Conservation (phyloP, 2,888 invertebrate genomes). For the Xestoiulus laeticollis region DNA sequence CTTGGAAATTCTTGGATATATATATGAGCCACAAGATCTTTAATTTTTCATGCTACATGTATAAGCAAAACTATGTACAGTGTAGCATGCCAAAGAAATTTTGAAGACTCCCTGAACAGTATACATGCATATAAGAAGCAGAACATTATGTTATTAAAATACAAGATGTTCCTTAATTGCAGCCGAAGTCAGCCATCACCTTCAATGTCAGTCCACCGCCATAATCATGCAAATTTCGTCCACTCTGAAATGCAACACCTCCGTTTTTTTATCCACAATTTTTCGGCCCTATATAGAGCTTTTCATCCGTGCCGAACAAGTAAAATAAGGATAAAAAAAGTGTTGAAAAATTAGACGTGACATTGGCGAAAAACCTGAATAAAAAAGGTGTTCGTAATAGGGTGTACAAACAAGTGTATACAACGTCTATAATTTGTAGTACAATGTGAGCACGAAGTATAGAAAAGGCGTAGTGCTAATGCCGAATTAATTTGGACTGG, state of each 20-base stretch:
- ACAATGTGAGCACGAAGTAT: not conserved
- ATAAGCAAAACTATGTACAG: no score
- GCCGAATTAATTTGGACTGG: not conserved
- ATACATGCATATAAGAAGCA: not conserved
- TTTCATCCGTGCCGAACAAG: not conserved
- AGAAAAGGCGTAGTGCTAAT: not conserved
- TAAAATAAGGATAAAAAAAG: not conserved
- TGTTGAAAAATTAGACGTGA: not conserved
- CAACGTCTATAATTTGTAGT: not conserved
- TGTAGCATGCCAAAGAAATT: no score
- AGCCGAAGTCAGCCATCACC: not conserved
- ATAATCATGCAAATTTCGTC: not conserved
- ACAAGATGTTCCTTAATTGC: not conserved
- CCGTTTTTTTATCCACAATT: not conserved
- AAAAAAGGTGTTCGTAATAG: not conserved
- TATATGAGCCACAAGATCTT: no score
- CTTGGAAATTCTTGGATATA: no score
- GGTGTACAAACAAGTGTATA: not conserved
- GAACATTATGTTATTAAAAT: not conserved
- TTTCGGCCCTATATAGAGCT: not conserved
- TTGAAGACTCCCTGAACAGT: no score
- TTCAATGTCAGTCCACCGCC: not conserved
- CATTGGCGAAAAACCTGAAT: not conserved
- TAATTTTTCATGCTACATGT: no score
- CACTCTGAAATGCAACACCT: not conserved